Evolutionary conservation across 1,140 invertebrate species (phyloP).

Genomic region (Myzus persicae): DNA sequence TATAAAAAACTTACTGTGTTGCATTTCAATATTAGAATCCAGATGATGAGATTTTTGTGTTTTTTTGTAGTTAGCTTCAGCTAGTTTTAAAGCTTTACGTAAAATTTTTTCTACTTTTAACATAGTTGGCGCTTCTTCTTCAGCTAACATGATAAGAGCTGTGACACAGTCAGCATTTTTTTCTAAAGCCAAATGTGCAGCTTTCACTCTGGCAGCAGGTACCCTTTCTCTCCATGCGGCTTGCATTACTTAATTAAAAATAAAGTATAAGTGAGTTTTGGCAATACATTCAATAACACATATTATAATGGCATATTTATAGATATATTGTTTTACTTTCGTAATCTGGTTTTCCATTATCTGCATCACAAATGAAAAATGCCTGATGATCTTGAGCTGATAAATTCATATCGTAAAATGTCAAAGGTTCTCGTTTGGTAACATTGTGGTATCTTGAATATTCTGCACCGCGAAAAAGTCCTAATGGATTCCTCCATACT

Average conservation of each 20-base stretch:
- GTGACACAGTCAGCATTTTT: conserved; percentile 93
- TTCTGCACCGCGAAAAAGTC: conserved; percentile 94
- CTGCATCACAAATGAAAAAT: conserved; percentile 94
- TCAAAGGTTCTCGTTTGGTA: conserved; percentile 93
- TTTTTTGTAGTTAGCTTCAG: conserved; percentile 85
- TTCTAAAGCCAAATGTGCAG: conserved; percentile 89
- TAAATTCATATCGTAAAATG: conserved; percentile 99
- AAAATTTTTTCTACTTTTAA: conserved; percentile 87
- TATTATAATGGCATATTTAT: neutral
- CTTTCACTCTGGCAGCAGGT: conserved; percentile 88
- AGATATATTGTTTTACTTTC: conserved; percentile 72
- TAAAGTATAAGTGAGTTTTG: neutral
- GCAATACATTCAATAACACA: neutral
- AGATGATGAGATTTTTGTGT: conserved; percentile 81
- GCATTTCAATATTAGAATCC: conserved; percentile 74
- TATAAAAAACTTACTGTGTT: conserved; percentile 49
- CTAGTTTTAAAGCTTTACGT: conserved; percentile 86
- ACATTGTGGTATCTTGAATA: conserved; percentile 92
- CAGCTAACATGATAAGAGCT: conserved; percentile 93
- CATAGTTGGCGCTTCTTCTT: conserved; percentile 95
- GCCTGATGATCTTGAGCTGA: conserved; percentile 99
- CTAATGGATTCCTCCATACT: conserved; percentile 97
- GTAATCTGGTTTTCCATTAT: conserved; percentile 89
- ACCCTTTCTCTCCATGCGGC: conserved; percentile 97
- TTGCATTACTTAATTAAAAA: conserved; percentile 81